Evolutionary conservation across 2,113 vertebrate genomes (phyloP).

Genomic region (Strigops habroptila): DNA sequence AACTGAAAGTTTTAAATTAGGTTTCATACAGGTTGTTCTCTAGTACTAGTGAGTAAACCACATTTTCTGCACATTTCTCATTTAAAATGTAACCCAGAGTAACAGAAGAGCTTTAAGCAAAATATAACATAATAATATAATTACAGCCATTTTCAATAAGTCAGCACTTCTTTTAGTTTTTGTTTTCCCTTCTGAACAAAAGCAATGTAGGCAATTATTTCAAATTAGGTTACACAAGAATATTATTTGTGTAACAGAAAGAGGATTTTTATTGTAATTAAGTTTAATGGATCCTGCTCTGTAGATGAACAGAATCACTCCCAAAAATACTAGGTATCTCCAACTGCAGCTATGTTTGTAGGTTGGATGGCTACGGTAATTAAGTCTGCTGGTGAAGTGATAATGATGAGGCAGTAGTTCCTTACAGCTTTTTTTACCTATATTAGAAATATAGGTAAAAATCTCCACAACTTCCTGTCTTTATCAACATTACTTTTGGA

Average conservation of each 20-base stretch:
- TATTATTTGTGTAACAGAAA: conserved; percentile 77
- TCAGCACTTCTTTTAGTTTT: conserved; percentile 72
- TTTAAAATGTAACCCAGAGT: conserved; percentile 34
- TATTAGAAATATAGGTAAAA: neutral
- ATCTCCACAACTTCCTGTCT: neutral
- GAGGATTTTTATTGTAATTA: conserved; percentile 71
- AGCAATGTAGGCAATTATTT: conserved; percentile 74
- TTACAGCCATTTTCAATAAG: conserved; percentile 69
- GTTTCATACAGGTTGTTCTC: neutral
- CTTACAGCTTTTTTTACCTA: neutral
- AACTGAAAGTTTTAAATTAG: conserved; percentile 2
- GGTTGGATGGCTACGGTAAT: neutral
- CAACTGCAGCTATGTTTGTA: neutral
- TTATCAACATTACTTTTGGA: neutral
- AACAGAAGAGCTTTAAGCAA: conserved; percentile 49
- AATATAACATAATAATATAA: conserved; percentile 70
- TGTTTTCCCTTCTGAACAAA: conserved; percentile 68
- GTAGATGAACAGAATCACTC: conserved; percentile 35
- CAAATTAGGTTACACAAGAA: conserved; percentile 74
- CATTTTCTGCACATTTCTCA: conserved; percentile 22
- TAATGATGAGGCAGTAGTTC: neutral
- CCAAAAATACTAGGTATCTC: neutral
- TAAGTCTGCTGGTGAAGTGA: neutral
- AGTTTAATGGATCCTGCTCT: conserved; percentile 62
- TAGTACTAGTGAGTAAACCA: neutral